Evolutionary conservation across 2,797 vertebrate species (phyloP), one percentile per base, ranked within the genome.

Genomic region (Masticophis lateralis): DNA sequence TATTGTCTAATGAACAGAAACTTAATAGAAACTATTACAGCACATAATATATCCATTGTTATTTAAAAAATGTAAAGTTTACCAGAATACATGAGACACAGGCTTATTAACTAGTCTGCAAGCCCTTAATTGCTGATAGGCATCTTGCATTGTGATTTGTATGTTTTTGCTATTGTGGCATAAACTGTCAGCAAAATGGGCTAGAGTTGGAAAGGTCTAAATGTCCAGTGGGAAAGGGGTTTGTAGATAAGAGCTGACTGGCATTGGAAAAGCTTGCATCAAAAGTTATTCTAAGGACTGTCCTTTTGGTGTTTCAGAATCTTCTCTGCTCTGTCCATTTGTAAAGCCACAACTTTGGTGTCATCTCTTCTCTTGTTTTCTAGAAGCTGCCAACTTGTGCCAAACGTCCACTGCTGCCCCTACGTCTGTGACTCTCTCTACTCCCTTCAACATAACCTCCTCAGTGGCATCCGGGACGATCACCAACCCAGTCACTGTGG

Each of bases 401-500:
- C 98, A 98, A 98, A 98, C 98, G 94, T 98, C 98, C 95, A 98
- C 98, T 97, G 97, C 98, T 95, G 97, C 98, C 97, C 96, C 98
- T 94, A 98, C 98, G 96, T 97, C 98, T 96, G 98, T 98, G 97
- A 98, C 98, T 96, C 98, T 98, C 95, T 98, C 98, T 97, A 97
- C 98, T 97, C 98, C 98, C 92, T 98, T 98, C 98, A 98, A 97
- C 97, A 98, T 98, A 97, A 98, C 98, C n/a, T 98, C 98, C 96
- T 98, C 98, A 95, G 97, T 98, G 97, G 97, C 98, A 2, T 98
- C 98, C 96, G 98, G 98, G 97, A 98, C 98, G 93, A 97, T 98
- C 97, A 98, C 98, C 98, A 98, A 99, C 98, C 98, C 99, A 7
- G 98, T 99, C 97, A 99, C 99, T 96, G 99, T 99, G 95, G 99